phyloP scores from a whole-genome alignment of 2,113 vertebrate genomes.

The Syrrhaptes paradoxus region DNA sequence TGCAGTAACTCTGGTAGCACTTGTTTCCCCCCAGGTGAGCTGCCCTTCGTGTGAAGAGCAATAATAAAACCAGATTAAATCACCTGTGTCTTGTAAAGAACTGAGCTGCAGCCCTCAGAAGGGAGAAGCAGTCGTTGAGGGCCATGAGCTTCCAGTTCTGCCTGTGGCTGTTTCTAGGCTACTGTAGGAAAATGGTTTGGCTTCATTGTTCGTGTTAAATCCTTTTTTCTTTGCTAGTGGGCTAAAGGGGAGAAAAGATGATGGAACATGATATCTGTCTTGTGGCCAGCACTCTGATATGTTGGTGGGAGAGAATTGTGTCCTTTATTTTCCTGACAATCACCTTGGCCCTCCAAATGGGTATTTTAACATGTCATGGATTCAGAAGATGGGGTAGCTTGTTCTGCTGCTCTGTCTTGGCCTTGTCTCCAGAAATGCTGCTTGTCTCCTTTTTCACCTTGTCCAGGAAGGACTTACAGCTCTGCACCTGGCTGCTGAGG shows the following conservation, averaged over 20 bases:
- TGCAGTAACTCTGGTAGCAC: neutral
- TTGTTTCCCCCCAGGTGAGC: neutral
- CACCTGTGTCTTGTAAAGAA: neutral
- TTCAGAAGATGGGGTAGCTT: neutral
- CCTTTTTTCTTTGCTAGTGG: neutral
- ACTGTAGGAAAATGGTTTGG: neutral
- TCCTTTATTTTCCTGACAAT: neutral
- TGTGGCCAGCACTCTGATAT: neutral
- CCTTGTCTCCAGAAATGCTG: neutral
- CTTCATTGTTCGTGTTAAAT: neutral
- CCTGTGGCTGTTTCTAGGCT: neutral
- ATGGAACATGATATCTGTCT: neutral
- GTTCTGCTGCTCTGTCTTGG: neutral
- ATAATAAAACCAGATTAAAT: neutral
- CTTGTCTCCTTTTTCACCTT: neutral
- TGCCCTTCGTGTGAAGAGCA: neutral
- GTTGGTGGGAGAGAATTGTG: neutral
- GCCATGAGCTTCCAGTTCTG: neutral
- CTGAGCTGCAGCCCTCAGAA: neutral
- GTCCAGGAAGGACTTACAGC: constrained; percentile 84
- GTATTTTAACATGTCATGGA: neutral
- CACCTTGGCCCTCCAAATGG: neutral
- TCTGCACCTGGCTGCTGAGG: constrained; percentile 82
- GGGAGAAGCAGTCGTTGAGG: neutral
- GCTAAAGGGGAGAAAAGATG: neutral